These are phyloP conservation scores for Lysandra bellargus DNA, from an alignment of 2,888 invertebrate species.

Conservation along the genomic window DNA sequence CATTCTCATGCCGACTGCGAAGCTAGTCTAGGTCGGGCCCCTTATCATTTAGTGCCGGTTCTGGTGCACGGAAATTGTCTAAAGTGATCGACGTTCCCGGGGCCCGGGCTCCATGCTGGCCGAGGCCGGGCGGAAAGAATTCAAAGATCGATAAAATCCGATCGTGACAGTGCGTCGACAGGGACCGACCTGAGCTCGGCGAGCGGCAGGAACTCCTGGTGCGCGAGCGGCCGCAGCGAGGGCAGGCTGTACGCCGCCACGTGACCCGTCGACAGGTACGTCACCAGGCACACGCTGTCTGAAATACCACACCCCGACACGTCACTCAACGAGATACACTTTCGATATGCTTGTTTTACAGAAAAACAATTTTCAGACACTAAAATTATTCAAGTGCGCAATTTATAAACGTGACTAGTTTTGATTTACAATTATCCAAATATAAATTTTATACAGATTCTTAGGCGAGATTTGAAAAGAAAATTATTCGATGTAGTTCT, in stretches of 20 bases:
- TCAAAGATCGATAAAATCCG: constrained; percentile 25
- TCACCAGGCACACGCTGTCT: constrained; percentile 97
- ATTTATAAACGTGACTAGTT: too few relatives aligned
- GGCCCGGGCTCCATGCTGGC: constrained; percentile 10
- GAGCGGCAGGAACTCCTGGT: constrained; percentile 96
- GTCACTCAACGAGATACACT: neutral
- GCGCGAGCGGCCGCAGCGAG: constrained; percentile 94
- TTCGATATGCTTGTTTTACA: too few relatives aligned
- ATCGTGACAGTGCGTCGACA: neutral
- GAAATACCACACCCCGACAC: constrained; percentile 48
- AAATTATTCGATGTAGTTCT: too few relatives aligned
- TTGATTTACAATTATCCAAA: too few relatives aligned
- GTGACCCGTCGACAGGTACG: constrained; percentile 97
- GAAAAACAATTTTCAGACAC: too few relatives aligned
- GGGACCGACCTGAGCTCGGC: constrained; percentile 92
- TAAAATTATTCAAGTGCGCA: too few relatives aligned
- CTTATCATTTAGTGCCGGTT: constrained; percentile 79
- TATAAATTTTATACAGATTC: too few relatives aligned
- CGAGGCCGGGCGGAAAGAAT: constrained; percentile 17
- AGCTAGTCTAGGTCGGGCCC: constrained; percentile 61
- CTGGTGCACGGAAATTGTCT: constrained; percentile 66
- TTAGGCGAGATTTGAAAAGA: too few relatives aligned
- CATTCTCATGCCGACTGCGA: constrained; percentile 66
- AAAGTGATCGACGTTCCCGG: constrained; percentile 49
- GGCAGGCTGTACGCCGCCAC: constrained; percentile 97